Percentiles rank a stretch among this genome's conserved stretches.
These are phyloP conservation scores for Yasuhikotakia modesta DNA, from an alignment of 2,797 vertebrate genomes.

Conservation along the genomic window DNA sequence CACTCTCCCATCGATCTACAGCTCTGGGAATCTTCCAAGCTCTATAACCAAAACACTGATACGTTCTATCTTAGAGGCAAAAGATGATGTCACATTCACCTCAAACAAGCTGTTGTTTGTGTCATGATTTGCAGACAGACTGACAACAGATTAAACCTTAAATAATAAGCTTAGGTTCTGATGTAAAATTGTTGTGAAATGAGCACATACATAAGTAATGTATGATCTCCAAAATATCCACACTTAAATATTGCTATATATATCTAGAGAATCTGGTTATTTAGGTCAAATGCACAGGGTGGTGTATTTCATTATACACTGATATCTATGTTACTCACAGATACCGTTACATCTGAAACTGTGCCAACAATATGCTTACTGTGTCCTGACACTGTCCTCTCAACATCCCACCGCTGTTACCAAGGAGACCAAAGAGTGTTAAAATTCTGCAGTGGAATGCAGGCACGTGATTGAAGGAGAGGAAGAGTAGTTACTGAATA, in stretches of 20 bases:
- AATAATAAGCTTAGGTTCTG: too few relatives aligned
- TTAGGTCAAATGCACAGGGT: neutral
- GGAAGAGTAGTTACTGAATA: conserved; percentile 35
- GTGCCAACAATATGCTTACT: conserved; percentile 66
- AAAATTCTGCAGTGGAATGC: conserved; percentile 71
- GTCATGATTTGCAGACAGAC: neutral
- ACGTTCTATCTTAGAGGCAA: conserved; percentile 35
- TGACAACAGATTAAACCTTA: neutral
- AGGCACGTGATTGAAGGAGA: conserved; percentile 65
- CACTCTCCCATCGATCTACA: conserved; percentile 54
- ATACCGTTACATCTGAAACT: conserved; percentile 51
- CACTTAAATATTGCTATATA: neutral
- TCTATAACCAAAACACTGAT: conserved; percentile 53
- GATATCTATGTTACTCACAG: neutral
- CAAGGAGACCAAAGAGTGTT: conserved; percentile 77
- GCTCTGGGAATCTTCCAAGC: conserved; percentile 55
- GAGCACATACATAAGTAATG: neutral
- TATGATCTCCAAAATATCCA: neutral
- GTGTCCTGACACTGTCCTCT: conserved; percentile 63
- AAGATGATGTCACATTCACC: neutral
- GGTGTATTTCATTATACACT: neutral
- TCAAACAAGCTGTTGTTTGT: neutral
- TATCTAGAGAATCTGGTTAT: neutral
- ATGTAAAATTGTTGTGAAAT: too few relatives aligned
- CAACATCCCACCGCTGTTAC: conserved; percentile 65